Conservation (phyloP, 1,140 invertebrate species). For the Ephestia elutella region DNA sequence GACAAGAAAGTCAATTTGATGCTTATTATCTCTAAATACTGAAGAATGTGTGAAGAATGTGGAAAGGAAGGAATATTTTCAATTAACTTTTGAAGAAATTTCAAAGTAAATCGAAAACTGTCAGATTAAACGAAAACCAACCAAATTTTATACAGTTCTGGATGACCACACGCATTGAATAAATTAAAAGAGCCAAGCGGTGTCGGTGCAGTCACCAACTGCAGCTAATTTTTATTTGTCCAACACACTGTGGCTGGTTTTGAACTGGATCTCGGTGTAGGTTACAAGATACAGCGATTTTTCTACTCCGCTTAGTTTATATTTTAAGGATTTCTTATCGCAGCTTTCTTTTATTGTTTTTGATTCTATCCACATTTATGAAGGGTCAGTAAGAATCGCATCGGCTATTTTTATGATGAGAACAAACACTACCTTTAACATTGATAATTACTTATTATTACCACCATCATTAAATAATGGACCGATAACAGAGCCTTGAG, state of each 20-base stretch:
- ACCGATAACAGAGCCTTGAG: neutral
- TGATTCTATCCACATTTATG: neutral
- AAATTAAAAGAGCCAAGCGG: neutral
- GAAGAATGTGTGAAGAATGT: too few relatives aligned
- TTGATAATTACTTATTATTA: too few relatives aligned
- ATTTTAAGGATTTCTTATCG: neutral
- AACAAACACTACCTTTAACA: too few relatives aligned
- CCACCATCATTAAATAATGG: neutral
- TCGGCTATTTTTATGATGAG: too few relatives aligned
- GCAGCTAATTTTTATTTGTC: constrained; percentile 1
- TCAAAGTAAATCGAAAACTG: too few relatives aligned
- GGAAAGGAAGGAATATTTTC: too few relatives aligned
- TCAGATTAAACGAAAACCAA: too few relatives aligned
- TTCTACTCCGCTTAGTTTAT: neutral
- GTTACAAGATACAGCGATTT: neutral
- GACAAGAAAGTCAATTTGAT: too few relatives aligned
- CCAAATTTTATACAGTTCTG: neutral
- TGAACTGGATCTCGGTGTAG: neutral
- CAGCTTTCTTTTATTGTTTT: neutral
- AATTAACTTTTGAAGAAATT: too few relatives aligned
- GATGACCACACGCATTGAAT: neutral
- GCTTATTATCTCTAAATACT: too few relatives aligned
- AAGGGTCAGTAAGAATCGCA: too few relatives aligned
- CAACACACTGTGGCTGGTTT: neutral
- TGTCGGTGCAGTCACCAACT: neutral